These are phyloP conservation scores for Ennomos quercinarius DNA, from an alignment of 2,888 invertebrate species.

Conservation along the genomic window DNA sequence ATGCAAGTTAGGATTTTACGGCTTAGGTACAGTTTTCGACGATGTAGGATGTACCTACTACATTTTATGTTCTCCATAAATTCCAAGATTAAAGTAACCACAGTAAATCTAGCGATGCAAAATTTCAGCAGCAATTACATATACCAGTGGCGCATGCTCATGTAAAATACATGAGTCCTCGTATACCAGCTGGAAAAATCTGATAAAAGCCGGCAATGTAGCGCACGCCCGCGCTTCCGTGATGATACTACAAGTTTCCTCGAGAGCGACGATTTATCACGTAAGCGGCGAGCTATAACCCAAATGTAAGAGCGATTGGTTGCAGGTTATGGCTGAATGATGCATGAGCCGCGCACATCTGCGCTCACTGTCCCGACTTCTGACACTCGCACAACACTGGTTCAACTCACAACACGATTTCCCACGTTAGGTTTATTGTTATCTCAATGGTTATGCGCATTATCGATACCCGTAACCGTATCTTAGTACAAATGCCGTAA, in stretches of 20 bases:
- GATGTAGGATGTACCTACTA: conserved; percentile 17
- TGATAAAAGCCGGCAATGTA: conserved; percentile 62
- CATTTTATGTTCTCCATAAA: conserved; percentile 28
- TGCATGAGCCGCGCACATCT: conserved; percentile 55
- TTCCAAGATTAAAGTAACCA: conserved; percentile 26
- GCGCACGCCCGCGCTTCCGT: conserved; percentile 55
- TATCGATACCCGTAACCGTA: conserved; percentile 43
- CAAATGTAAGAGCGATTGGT: conserved; percentile 66
- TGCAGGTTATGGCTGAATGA: conserved; percentile 67
- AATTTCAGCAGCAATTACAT: conserved; percentile 55
- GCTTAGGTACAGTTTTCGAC: conserved; percentile 18
- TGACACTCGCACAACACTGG: conserved; percentile 49
- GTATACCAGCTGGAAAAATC: conserved; percentile 64
- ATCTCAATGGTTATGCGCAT: conserved; percentile 39
- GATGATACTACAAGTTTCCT: conserved; percentile 69
- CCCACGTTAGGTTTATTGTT: conserved; percentile 36
- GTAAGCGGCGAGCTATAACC: conserved; percentile 56
- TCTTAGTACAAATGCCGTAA: conserved; percentile 46
- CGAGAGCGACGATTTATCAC: conserved; percentile 62
- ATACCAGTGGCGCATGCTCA: conserved; percentile 54
- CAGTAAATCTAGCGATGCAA: conserved; percentile 33
- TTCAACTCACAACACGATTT: conserved; percentile 55
- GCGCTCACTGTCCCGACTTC: conserved; percentile 17
- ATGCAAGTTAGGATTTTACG: conserved; percentile 11
- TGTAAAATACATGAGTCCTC: conserved; percentile 65